phyloP scores from a whole-genome alignment of 2,797 vertebrate species.

The Diplodus sargus region DNA sequence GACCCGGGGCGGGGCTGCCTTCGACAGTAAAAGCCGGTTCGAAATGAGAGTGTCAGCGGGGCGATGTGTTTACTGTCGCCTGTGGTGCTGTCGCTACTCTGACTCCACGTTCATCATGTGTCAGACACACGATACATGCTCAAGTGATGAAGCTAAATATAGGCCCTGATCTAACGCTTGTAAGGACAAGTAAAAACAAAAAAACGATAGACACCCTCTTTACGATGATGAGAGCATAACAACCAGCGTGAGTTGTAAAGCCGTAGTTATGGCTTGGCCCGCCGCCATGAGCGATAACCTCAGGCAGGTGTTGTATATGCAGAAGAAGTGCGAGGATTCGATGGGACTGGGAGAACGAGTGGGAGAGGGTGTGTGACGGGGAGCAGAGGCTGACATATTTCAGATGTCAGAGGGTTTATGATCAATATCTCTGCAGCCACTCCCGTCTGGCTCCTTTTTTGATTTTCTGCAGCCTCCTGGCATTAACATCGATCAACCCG shows the following conservation, averaged over 20 bases:
- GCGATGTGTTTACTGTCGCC: conserved; percentile 16
- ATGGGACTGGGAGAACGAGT: conserved; percentile 1
- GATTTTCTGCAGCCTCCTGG: conserved; percentile 59
- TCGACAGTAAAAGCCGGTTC: conserved; percentile 33
- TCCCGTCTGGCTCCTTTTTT: conserved; percentile 53
- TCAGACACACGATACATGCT: conserved; percentile 13
- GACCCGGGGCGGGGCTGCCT: conserved; percentile 12
- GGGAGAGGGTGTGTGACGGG: background rate
- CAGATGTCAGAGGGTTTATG: conserved; percentile 43
- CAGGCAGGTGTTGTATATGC: background rate
- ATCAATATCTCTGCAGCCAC: conserved; percentile 65
- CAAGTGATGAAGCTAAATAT: background rate
- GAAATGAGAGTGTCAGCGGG: conserved; percentile 30
- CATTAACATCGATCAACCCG: conserved; percentile 54
- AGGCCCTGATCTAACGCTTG: conserved; percentile 9
- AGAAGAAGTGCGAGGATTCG: conserved; percentile 5
- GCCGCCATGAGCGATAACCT: conserved; percentile 9
- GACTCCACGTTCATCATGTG: conserved; percentile 36
- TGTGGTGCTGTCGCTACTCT: conserved; percentile 7
- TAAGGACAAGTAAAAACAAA: conserved; percentile 28
- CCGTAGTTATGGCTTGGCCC: conserved; percentile 8
- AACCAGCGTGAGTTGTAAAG: background rate
- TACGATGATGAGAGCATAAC: background rate
- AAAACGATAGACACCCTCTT: background rate
- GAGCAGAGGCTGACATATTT: conserved; percentile 55